phyloP scores from a whole-genome alignment of 2,797 vertebrate genomes.

The Hapalemur alaotrensis region DNA sequence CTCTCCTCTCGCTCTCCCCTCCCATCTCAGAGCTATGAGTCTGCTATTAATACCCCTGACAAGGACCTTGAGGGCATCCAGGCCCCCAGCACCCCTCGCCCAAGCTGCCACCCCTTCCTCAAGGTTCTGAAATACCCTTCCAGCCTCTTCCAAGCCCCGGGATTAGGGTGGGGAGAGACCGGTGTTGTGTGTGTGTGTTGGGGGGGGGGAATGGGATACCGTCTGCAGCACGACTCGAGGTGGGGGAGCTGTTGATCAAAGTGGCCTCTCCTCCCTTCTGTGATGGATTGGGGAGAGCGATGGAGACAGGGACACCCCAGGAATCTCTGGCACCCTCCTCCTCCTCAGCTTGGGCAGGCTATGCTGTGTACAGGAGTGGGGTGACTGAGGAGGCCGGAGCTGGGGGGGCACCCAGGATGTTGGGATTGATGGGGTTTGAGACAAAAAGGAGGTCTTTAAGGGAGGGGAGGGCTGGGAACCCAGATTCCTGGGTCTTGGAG shows the following conservation, averaged over 20 bases:
- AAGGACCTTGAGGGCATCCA: slow-evolving; percentile 76
- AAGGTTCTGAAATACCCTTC: slow-evolving; percentile 51
- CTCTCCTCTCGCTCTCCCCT: slow-evolving; percentile 45
- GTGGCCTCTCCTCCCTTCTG: slow-evolving; percentile 18
- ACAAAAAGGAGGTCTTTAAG: neutral
- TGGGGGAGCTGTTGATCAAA: slow-evolving; percentile 51
- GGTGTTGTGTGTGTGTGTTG: neutral
- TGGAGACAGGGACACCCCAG: slow-evolving; percentile 45
- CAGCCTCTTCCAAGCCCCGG: neutral
- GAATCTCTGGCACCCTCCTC: slow-evolving; percentile 52
- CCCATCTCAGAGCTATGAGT: slow-evolving; percentile 70
- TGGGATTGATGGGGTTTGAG: neutral
- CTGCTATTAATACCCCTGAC: slow-evolving; percentile 73
- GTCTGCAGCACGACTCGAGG: slow-evolving; percentile 13
- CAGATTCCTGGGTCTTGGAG: neutral
- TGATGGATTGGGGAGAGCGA: neutral
- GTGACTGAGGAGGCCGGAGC: neutral
- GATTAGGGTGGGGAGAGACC: slow-evolving; percentile 1
- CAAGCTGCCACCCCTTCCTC: slow-evolving; percentile 39
- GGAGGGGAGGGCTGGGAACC: neutral
- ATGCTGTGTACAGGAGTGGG: neutral
- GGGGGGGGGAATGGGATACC: neutral
- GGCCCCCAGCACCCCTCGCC: slow-evolving; percentile 26
- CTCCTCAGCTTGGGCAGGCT: neutral
- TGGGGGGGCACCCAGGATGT: neutral